Percentiles rank a stretch among this genome's conserved stretches.
phyloP scores from a whole-genome alignment of 2,797 vertebrate genomes.

The Semaprochilodus insignis region DNA sequence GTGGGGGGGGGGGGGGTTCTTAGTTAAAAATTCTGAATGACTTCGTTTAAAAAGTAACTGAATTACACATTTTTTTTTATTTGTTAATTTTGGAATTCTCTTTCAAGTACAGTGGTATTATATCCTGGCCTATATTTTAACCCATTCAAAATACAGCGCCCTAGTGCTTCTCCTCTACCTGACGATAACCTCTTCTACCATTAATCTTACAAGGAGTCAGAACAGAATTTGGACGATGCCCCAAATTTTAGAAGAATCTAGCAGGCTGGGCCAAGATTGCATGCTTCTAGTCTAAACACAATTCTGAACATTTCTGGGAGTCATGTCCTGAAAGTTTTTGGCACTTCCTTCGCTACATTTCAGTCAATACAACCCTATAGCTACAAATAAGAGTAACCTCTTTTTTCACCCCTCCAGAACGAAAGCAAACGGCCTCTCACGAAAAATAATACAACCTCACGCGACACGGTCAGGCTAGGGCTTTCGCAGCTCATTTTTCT shows the following conservation, averaged over 20 bases:
- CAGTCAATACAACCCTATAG: slow-evolving; percentile 44
- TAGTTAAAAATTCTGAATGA: no score
- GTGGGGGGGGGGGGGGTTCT: no score
- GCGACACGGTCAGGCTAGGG: slow-evolving; percentile 13
- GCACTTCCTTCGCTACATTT: slow-evolving; percentile 36
- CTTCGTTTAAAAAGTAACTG: no score
- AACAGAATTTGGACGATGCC: slow-evolving; percentile 57
- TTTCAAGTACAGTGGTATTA: no score
- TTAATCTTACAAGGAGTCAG: slow-evolving; percentile 19
- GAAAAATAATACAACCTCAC: slow-evolving; percentile 44
- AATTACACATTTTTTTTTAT: no score
- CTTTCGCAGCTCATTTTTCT: slow-evolving; percentile 29
- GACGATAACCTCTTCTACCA: background rate
- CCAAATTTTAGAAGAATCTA: slow-evolving; percentile 42
- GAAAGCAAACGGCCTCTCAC: slow-evolving; percentile 44
- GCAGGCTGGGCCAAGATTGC: slow-evolving; percentile 14
- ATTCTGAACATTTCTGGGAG: slow-evolving; percentile 43
- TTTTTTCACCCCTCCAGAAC: slow-evolving; percentile 28
- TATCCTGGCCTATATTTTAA: no score
- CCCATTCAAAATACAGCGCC: background rate
- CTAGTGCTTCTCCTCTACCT: background rate
- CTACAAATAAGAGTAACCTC: slow-evolving; percentile 32
- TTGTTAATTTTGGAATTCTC: no score
- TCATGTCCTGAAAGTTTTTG: slow-evolving; percentile 39
- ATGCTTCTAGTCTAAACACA: slow-evolving; percentile 56